phyloP scores from a whole-genome alignment of 2,797 vertebrate genomes.

The Erithacus rubecula region DNA sequence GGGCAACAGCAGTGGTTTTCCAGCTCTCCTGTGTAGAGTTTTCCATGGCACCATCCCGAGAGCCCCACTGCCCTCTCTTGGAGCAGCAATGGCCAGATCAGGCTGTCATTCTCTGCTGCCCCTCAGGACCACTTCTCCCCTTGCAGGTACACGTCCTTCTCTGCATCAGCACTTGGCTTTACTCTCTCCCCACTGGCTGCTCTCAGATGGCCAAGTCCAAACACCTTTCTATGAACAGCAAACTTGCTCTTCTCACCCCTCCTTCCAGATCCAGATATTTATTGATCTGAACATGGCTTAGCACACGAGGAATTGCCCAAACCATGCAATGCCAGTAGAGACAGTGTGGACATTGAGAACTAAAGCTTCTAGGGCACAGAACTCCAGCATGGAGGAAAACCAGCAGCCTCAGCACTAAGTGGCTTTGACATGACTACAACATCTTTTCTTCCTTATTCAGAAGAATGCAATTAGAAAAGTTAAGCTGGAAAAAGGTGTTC shows the following conservation, averaged over 20 bases:
- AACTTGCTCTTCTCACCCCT: not conserved
- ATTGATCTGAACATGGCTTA: not conserved
- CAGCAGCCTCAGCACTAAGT: not conserved
- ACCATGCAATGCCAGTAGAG: not conserved
- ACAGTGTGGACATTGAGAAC: not conserved
- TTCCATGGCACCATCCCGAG: not conserved
- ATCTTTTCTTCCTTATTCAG: not conserved
- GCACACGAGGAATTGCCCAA: not conserved
- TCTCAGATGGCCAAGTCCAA: not conserved
- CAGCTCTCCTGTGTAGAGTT: too few relatives aligned
- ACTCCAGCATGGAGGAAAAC: not conserved
- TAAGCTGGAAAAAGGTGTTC: not conserved
- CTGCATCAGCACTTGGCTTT: not conserved
- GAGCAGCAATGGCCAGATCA: not conserved
- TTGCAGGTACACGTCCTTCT: not conserved
- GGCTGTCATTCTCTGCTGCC: too few relatives aligned
- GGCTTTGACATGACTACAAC: not conserved
- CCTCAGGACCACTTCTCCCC: too few relatives aligned
- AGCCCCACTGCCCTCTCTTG: not conserved
- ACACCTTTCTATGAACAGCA: not conserved
- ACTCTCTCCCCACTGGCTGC: not conserved
- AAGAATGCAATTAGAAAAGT: not conserved
- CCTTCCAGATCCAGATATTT: not conserved
- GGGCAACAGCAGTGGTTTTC: too few relatives aligned
- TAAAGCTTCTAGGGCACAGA: not conserved